Base-by-base conservation (phyloP, 2,113 vertebrate species). In the Ceratotherium simum region DNA sequence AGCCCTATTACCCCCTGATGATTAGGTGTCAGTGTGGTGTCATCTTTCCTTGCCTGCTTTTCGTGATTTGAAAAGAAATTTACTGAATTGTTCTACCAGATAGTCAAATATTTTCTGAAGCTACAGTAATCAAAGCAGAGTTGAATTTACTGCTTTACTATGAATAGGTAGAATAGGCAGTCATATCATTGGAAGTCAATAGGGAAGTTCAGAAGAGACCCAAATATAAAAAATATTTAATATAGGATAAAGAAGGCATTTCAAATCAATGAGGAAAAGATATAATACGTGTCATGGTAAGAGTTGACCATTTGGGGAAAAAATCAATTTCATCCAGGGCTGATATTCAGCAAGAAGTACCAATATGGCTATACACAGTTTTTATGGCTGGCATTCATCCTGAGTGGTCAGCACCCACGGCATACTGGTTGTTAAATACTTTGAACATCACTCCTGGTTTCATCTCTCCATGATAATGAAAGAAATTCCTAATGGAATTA, bases 401-500 rank as follows among this genome's bases (percentile, higher is more conserved):
- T 73, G 85, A 67, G 27, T 73, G 72, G 65, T 65, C 54, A 81
- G 80, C 46, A 91, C 36, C 70, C 62, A 79, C 3, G 13, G 72
- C 42, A 36, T 27, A 39, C 18, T 64, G 29, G 14, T 21, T 91
- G 75, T 46, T 94, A 94, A 88, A 83, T 72, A 79, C 42, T 83
- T 70, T 91, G 36, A 96, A 67, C 12, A 67, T 39, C 16, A 72
- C n/a, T 11, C 42, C 23, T 36, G 33, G 25, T 46, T 78, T 79
- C 10, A 9, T 79, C 54, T 91, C 42, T 91, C 20, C 13, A 39
- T 46, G 3, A 86, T 85, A 86, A 87, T 60, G 36, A 91, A 91
- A 80, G 36, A 91, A 94, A 87, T 87, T 94, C n/a, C n/a, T 78
- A 82, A n/a, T 58, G 18, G 54, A 64, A 76, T 76, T 87, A 82